Evolutionary conservation across 2,113 vertebrate genomes (phyloP), one percentile per base, ranked within the genome.

Genomic region (Zosterops japonicus): DNA sequence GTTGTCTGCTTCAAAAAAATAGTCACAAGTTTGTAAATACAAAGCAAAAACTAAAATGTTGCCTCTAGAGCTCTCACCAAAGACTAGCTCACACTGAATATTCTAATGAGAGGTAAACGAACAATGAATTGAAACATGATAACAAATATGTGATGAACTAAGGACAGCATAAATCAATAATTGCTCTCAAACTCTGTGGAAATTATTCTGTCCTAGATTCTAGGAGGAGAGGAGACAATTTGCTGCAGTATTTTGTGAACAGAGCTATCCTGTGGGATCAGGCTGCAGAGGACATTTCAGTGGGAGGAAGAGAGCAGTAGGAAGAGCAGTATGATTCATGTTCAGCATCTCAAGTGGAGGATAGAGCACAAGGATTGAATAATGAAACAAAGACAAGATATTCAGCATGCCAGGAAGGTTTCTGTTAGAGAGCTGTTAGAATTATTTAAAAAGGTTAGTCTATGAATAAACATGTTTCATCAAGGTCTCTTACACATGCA

Each of bases 391-490:
- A 99, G 98, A 98, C 96, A 20, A 98, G 98, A 98, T 98, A 98
- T 98, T 99, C 98, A 97, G 98, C 98, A 99, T 99, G 98, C 98
- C 98, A 98, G 98, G 98, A 98, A 99, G 98, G 98, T 98, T 98
- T 98, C 98, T 98, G 98, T 98, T 98, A 98, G 98, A 99, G 98
- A 98, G 98, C 98, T 99, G 98, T 98, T 98, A 98, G 98, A 99
- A 99, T 99, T 99, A 99, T 99, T 99, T 98, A 98, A 99, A 99
- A 99, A 99, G 99, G 99, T 99, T 99, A 99, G 98, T 98, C 98
- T 98, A 99, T 99, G 99, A 99, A 99, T 99, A 99, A 99, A 99
- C 98, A 99, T 99, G 97, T 97, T 98, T 98, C 98, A 99, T 99
- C 99, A 99, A 99, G 99, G 98, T 98, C 98, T 98, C 98, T 99